These are phyloP conservation scores for Ostrea edulis DNA, from an alignment of 1,140 invertebrate species.

Conservation along the genomic window DNA sequence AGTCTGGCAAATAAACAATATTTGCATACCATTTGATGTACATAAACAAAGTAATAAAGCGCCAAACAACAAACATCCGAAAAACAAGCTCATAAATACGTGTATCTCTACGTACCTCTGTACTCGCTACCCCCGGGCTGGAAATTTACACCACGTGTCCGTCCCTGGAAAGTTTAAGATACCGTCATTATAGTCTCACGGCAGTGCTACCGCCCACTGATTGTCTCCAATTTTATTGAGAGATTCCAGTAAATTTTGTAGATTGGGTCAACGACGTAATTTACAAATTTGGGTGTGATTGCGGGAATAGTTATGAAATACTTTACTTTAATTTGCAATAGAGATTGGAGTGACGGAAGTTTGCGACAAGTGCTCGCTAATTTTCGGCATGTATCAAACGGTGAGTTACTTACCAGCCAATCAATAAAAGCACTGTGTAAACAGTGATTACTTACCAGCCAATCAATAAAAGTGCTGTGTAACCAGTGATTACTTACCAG, in stretches of 20 bases:
- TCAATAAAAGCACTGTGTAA: too few species aligned
- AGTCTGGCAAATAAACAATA: not conserved
- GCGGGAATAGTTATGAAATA: too few species aligned
- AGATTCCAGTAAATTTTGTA: too few species aligned
- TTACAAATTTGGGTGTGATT: too few species aligned
- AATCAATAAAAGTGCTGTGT: not conserved
- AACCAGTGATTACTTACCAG: too few species aligned
- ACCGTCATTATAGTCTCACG: not conserved
- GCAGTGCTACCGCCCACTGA: not conserved
- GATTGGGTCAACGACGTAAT: too few species aligned
- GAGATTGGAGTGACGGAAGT: too few species aligned
- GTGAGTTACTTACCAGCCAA: constrained; percentile 6
- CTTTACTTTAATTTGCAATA: too few species aligned
- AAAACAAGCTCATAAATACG: not conserved
- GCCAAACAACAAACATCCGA: not conserved
- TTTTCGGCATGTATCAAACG: too few species aligned
- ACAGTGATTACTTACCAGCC: constrained; percentile 15
- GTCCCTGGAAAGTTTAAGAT: not conserved
- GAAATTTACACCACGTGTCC: constrained; percentile 9
- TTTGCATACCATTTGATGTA: not conserved
- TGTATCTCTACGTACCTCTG: not conserved
- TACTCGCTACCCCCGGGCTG: not conserved
- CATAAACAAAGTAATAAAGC: not conserved
- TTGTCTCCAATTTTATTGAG: too few species aligned
- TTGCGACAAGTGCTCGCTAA: too few species aligned